Percentiles rank a stretch among this genome's conserved stretches.
These are phyloP conservation scores for Melanostoma mellinum DNA, from an alignment of 2,888 invertebrate genomes.

Conservation along the genomic window DNA sequence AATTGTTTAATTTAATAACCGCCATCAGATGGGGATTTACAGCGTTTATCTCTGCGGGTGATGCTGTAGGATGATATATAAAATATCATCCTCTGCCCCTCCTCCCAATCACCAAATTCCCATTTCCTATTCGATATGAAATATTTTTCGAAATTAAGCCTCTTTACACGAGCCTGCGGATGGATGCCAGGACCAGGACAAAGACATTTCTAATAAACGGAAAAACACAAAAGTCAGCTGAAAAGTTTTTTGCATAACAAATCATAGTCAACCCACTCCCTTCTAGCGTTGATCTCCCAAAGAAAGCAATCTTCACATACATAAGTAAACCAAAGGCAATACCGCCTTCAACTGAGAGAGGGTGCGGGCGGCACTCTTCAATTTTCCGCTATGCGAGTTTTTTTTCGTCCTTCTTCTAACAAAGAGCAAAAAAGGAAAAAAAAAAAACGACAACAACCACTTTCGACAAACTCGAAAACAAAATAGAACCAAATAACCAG, in stretches of 20 bases:
- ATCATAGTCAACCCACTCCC: constrained; percentile 6
- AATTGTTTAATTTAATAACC: constrained; percentile 6
- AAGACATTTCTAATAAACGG: constrained; percentile 35
- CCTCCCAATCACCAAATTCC: too few relatives aligned
- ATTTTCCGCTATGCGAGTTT: constrained; percentile 30
- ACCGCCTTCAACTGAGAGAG: not conserved
- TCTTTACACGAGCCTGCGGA: not conserved
- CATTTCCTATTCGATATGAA: constrained; percentile 1
- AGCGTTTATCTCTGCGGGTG: not conserved
- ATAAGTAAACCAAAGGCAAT: constrained; percentile 20
- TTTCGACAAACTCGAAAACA: constrained; percentile 55
- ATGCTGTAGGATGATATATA: not conserved
- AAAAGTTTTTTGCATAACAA: constrained; percentile 44
- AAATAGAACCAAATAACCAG: constrained; percentile 61
- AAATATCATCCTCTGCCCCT: not conserved
- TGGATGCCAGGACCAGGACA: not conserved
- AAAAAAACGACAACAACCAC: constrained; percentile 14
- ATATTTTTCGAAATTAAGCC: not conserved
- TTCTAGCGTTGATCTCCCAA: not conserved
- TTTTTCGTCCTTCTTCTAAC: constrained; percentile 38
- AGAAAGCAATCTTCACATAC: constrained; percentile 22
- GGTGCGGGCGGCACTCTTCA: constrained; percentile 5
- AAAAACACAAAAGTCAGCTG: constrained; percentile 46
- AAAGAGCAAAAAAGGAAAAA: constrained; percentile 14
- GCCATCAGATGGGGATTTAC: not conserved